Base-by-base conservation (phyloP, 2,113 vertebrate species). In the Lucifuga dentata region DNA sequence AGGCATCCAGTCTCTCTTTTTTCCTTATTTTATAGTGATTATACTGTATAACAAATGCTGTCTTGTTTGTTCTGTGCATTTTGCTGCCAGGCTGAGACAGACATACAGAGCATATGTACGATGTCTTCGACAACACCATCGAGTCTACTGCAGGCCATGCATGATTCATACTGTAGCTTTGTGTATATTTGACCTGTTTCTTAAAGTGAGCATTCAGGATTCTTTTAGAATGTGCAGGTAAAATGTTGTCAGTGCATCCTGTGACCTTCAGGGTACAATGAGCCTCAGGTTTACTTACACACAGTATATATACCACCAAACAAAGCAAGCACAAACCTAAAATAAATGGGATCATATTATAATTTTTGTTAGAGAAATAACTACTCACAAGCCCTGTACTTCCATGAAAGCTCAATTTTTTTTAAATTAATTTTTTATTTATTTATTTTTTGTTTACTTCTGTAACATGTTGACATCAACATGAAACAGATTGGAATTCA, bases 171-270 rank as follows among this genome's bases (percentile, higher is more conserved):
- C 46, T 45, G 40, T 66, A 52, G 60, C n/a, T n/a, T n/a, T n/a
- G n/a, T 11, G 33, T 57, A 63, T 76, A 70, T 78, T 73, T 80
- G 59, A 80, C 73, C 84, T 51, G 67, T 49, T 72, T 56, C 69
- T 55, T 41, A 20, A 15, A 29, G 9, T 1, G 39, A 45, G 8
- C 26, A 46, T 35, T 70, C 46, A 66, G 23, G 11, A 62, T 51
- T 7, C 45, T 5, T 32, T 15, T n/a, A 46, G n/a, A 19, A 10
- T 35, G 16, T 63, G 13, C 26, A 23, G 8, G 20, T 20, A 29
- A 36, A 49, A 49, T 5, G 15, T 21, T 53, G 17, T 33, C 33
- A 60, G 38, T 26, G 5, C 8, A 11, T 26, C 40, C 26, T 19
- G 11, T 35, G 26, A n/a, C 11, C 45, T 5, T n/a, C n/a, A n/a